Percentiles rank a stretch among this genome's conserved stretches.
phyloP scores from a whole-genome alignment of 2,888 invertebrate genomes.

The Drymonia ruficornis region DNA sequence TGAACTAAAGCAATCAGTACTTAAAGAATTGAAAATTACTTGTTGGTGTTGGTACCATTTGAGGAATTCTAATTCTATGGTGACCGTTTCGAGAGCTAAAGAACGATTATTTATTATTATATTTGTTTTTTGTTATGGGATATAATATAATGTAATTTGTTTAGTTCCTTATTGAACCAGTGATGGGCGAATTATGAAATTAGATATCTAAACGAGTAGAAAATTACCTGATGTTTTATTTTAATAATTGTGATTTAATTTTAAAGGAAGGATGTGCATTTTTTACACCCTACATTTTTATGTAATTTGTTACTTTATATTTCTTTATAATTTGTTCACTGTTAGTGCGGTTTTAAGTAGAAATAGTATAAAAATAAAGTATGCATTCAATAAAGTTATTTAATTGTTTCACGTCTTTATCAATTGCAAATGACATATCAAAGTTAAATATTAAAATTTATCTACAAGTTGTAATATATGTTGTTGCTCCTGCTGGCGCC shows the following conservation, averaged over 20 bases:
- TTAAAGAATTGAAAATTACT: no score
- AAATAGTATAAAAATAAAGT: conserved; percentile 39
- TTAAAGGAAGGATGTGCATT: conserved; percentile 13
- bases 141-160: conserved; percentile 9
- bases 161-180: conserved; percentile 30
- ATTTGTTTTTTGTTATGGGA: conserved; percentile 5
- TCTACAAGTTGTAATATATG: conserved; percentile 96
- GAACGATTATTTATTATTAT: conserved; percentile 2
- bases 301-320: conserved; percentile 51
- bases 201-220: conserved; percentile 22
- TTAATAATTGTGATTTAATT: conserved; percentile 16
- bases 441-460: conserved; percentile 88
- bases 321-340: conserved; percentile 56
- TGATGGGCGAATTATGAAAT: conserved; percentile 5
- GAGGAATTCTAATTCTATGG: neutral
- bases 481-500: conserved; percentile 95
- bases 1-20: neutral
- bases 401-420: conserved; percentile 41
- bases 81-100: neutral
- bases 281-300: conserved; percentile 40
- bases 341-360: conserved; percentile 43
- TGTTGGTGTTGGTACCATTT: neutral
- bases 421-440: neutral
- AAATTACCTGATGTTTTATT: conserved; percentile 19
- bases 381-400: conserved; percentile 58